Percentiles rank a stretch among this genome's conserved stretches.
phyloP scores from a whole-genome alignment of 2,113 vertebrate genomes.

The Channa maculata region DNA sequence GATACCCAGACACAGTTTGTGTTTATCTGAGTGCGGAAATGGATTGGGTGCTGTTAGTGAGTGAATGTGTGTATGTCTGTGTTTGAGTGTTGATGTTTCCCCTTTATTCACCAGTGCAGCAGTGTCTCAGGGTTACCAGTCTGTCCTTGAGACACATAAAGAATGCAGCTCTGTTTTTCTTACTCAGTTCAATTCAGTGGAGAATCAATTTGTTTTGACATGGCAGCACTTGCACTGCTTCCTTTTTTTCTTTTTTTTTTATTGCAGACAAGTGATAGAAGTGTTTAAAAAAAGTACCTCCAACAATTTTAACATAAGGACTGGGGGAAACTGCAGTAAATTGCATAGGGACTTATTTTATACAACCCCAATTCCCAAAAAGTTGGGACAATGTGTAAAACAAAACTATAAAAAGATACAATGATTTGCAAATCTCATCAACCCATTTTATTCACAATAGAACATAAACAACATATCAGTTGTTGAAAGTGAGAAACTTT shows the following conservation, averaged over 20 bases:
- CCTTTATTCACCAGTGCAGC: neutral
- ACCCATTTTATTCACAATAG: too few species aligned
- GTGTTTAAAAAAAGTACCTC: too few species aligned
- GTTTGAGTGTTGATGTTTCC: neutral
- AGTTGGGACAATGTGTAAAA: too few species aligned
- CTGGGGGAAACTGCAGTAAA: too few species aligned
- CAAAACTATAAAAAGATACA: too few species aligned
- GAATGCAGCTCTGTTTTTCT: slow-evolving; percentile 8
- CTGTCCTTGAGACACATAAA: slow-evolving; percentile 25
- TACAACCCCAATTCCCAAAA: too few species aligned
- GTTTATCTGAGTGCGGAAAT: slow-evolving; percentile 18
- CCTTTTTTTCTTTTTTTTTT: neutral
- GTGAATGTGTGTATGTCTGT: neutral
- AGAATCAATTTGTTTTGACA: slow-evolving; percentile 5
- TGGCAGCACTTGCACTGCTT: neutral
- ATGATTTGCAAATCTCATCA: too few species aligned
- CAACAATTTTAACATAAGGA: too few species aligned
- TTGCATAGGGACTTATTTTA: too few species aligned
- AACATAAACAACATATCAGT: too few species aligned
- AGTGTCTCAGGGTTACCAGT: slow-evolving; percentile 29
- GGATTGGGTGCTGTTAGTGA: neutral
- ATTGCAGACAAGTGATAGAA: neutral
- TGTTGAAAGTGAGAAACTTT: too few species aligned
- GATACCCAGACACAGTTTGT: slow-evolving; percentile 32
- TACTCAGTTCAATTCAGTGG: neutral